Evolutionary conservation across 2,113 vertebrate species (phyloP), one percentile per base, ranked within the genome.

Genomic region (Bagarius yarrelli): DNA sequence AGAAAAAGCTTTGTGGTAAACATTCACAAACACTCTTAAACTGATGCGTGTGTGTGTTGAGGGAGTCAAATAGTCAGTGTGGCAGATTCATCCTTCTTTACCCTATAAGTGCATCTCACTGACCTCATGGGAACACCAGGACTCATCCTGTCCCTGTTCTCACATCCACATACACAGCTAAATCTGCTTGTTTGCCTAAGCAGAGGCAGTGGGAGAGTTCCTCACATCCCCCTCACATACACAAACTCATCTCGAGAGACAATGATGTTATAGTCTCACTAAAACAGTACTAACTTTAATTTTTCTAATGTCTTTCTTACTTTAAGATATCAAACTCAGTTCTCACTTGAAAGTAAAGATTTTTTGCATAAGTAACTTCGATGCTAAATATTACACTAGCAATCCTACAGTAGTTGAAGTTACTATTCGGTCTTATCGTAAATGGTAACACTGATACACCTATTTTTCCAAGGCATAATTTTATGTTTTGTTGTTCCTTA

Each of bases 81-180:
- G 25, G 60, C 21, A 83, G 76, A 85, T 64, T 61, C 77, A 72
- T 83, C 80, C 70, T 47, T 2, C 4, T 70, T 64, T 55, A 67
- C 80, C 47, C 67, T 34, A n/a, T n/a, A 25, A 34, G 74, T 76
- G 76, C 77, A 74, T 66, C 50, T 19, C 14, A 50, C 19, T 21
- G 32, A 8, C 61, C 70, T 79, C 73, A 30, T 25, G 81, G 57
- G 81, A 83, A 52, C 59, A 44, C 50, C 57, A 36, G 76, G 60
- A 59, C 74, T 78, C 78, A 83, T 83, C 84, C 76, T 81, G 74
- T 81, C 79, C 59, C 74, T 80, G 71, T 81, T 83, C 79, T 77
- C 84, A 85, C 47, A 55, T 74, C 74, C 74, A 52, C 47, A 69
- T 63, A 44, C 79, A 74, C 81, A 27, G 57, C 40, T 56, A 25